Conservation (phyloP, 1,140 invertebrate genomes). For the Hylyphantes graminicola region DNA sequence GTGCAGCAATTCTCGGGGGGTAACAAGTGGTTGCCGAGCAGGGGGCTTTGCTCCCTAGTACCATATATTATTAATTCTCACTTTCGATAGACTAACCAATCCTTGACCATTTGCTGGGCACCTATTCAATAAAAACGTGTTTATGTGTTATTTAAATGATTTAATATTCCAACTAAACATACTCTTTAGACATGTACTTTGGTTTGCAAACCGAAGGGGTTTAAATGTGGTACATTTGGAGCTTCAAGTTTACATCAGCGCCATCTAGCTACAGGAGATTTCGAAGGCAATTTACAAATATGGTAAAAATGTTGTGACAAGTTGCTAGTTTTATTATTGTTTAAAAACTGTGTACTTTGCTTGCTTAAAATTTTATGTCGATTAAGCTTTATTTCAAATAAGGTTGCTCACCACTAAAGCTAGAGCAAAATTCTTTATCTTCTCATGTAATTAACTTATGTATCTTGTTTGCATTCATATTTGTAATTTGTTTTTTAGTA, state of each 20-base stretch:
- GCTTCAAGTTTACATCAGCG: slow-evolving; percentile 82
- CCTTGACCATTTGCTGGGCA: too few species aligned
- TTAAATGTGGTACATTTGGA: slow-evolving; percentile 94
- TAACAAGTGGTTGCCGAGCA: too few species aligned
- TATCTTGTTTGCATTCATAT: too few species aligned
- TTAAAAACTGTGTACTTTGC: neutral
- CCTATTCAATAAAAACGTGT: too few species aligned
- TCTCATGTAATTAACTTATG: too few species aligned
- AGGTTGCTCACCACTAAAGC: neutral
- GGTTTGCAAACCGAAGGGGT: slow-evolving; percentile 81
- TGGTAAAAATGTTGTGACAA: slow-evolving; percentile 73
- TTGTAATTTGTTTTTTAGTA: too few species aligned
- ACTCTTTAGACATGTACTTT: neutral
- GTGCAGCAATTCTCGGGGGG: too few species aligned
- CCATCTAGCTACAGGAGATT: slow-evolving; percentile 90
- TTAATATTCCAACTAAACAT: neutral
- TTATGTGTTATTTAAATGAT: neutral
- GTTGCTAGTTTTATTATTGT: neutral
- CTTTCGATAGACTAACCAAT: too few species aligned
- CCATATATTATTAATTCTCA: too few species aligned
- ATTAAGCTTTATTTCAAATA: neutral
- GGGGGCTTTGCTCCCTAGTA: too few species aligned
- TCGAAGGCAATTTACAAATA: slow-evolving; percentile 86
- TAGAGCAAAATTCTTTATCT: too few species aligned
- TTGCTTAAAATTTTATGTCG: neutral